phyloP scores from a whole-genome alignment of 2,888 invertebrate species.

The Nasonia oneida region DNA sequence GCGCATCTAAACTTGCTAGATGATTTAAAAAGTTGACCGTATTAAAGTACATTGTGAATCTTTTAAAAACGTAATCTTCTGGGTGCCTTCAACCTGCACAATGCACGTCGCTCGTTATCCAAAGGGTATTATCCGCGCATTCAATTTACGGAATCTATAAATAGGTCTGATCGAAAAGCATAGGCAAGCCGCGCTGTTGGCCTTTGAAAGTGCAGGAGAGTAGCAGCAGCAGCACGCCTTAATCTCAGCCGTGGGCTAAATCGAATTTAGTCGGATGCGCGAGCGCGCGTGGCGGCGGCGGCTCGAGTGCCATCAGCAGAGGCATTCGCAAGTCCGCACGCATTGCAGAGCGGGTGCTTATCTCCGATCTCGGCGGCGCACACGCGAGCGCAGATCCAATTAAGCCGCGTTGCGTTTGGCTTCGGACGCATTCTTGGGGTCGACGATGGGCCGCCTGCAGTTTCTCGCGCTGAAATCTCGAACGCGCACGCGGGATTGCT shows the following conservation, averaged over 20 bases:
- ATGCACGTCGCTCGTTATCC: not conserved
- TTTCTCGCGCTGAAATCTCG: conserved; percentile 16
- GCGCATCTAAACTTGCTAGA: too few species aligned
- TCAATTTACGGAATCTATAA: conserved; percentile 4
- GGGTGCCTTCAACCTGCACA: too few species aligned
- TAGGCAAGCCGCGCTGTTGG: not conserved
- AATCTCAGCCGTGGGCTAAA: not conserved
- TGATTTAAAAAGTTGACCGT: too few species aligned
- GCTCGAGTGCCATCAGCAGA: not conserved
- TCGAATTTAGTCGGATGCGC: not conserved
- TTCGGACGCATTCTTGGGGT: conserved; percentile 11
- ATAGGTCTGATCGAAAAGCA: not conserved
- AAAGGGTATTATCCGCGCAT: not conserved
- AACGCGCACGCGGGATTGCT: not conserved
- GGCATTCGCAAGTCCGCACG: not conserved
- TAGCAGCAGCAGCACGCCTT: not conserved
- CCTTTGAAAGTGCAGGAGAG: not conserved
- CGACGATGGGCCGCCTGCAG: conserved; percentile 14
- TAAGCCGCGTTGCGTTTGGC: conserved; percentile 47
- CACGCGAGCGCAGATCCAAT: conserved; percentile 50
- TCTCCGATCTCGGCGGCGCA: conserved; percentile 30
- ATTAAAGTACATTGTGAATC: too few species aligned
- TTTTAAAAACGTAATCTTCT: too few species aligned
- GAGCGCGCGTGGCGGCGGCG: not conserved
- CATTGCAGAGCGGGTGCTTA: conserved; percentile 36